A percentile compares a stretch with the other conserved stretches of the same genome.
phyloP scores from a whole-genome alignment of 2,888 invertebrate genomes.

The Formica aserva region DNA sequence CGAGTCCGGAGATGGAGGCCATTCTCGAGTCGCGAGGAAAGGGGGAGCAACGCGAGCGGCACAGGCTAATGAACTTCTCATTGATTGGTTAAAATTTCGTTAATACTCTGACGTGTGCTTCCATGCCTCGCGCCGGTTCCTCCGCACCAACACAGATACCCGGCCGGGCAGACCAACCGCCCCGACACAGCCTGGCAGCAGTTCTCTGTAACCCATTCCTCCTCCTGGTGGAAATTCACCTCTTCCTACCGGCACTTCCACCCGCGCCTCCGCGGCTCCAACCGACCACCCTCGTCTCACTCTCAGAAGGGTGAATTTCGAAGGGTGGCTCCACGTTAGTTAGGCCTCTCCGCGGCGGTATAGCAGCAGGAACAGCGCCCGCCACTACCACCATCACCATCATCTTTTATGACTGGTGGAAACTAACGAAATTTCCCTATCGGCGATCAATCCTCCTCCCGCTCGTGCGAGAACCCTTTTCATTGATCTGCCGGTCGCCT shows the following conservation, averaged over 20 bases:
- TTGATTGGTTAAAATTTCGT: slow-evolving; percentile 85
- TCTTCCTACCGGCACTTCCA: slow-evolving; percentile 53
- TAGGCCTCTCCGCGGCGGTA: slow-evolving; percentile 79
- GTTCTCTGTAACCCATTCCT: slow-evolving; percentile 69
- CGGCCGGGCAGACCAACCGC: slow-evolving; percentile 40
- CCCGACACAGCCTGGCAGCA: slow-evolving; percentile 59
- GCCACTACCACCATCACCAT: slow-evolving; percentile 76
- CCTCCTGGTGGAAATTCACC: slow-evolving; percentile 59
- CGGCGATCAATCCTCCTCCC: slow-evolving; percentile 83
- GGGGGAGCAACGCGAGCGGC: slow-evolving; percentile 67
- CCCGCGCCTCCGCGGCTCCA: slow-evolving; percentile 48
- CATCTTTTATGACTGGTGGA: slow-evolving; percentile 81
- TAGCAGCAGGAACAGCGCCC: slow-evolving; percentile 54
- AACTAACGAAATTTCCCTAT: slow-evolving; percentile 85
- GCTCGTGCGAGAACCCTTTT: slow-evolving; percentile 78
- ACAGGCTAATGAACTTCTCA: slow-evolving; percentile 85
- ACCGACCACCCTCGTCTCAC: slow-evolving; percentile 77
- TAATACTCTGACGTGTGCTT: slow-evolving; percentile 84
- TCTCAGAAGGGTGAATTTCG: slow-evolving; percentile 82
- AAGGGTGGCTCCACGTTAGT: slow-evolving; percentile 80
- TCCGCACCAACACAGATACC: slow-evolving; percentile 67
- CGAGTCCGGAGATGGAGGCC: slow-evolving; percentile 65
- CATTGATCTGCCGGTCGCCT: slow-evolving; percentile 83
- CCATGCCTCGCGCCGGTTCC: slow-evolving; percentile 76
- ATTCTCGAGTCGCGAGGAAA: slow-evolving; percentile 51